phyloP scores from a whole-genome alignment of 2,113 vertebrate species.

The Arothron firmamentum region DNA sequence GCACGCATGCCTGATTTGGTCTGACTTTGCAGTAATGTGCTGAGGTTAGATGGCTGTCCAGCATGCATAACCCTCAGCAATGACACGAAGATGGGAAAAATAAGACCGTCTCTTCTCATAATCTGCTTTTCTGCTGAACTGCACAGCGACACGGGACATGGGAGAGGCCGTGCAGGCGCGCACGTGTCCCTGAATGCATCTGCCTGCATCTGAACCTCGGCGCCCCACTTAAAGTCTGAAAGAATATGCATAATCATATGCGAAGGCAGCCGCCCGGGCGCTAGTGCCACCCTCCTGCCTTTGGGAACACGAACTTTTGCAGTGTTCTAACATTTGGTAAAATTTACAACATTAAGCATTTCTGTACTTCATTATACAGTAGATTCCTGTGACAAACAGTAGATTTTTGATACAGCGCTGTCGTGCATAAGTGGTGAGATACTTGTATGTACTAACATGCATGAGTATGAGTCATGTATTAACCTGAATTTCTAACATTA shows the following conservation, averaged over 20 bases:
- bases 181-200: not conserved
- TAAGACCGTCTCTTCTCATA: constrained; percentile 55
- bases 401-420: constrained; percentile 20
- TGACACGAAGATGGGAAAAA: constrained; percentile 47
- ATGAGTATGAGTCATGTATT: not conserved
- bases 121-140: constrained; percentile 40
- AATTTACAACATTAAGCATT: not conserved
- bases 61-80: constrained; percentile 51
- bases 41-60: constrained; percentile 52
- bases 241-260: not conserved
- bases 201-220: constrained; percentile 9
- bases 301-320: too few species aligned
- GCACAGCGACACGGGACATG: constrained; percentile 31
- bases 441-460: constrained; percentile 4
- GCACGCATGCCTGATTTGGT: constrained; percentile 38
- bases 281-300: not conserved
- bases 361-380: constrained; percentile 5
- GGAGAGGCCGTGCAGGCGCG: too few species aligned
- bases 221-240: constrained; percentile 5
- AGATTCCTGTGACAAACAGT: too few species aligned
- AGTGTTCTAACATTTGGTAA: too few species aligned
- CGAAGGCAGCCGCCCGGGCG: not conserved
- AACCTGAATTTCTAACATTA: too few species aligned
- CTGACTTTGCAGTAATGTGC: constrained; percentile 53
- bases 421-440: not conserved